Evolutionary conservation across 2,888 invertebrate genomes (phyloP).

Genomic region (Phaedon cochleariae): DNA sequence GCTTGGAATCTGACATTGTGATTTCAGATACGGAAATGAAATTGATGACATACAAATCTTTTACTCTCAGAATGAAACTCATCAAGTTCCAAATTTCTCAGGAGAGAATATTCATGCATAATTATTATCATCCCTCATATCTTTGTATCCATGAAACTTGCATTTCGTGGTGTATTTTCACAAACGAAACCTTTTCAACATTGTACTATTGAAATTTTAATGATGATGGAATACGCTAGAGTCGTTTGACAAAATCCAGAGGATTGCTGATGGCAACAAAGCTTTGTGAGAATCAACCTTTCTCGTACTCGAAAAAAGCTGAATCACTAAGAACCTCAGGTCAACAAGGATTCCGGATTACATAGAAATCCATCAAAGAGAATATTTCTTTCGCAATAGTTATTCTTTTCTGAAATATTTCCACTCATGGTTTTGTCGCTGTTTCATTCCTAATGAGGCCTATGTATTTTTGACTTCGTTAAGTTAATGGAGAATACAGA

Average conservation of each 20-base stretch:
- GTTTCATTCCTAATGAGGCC: background rate
- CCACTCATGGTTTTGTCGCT: background rate
- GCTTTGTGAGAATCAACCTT: background rate
- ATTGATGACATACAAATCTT: too few relatives aligned
- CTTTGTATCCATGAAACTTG: too few relatives aligned
- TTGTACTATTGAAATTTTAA: background rate
- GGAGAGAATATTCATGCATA: too few relatives aligned
- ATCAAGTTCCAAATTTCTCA: too few relatives aligned
- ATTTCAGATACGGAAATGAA: too few relatives aligned
- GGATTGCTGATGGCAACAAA: background rate
- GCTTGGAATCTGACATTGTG: too few relatives aligned
- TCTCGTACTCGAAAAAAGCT: background rate
- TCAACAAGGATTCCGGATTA: background rate
- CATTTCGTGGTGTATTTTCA: too few relatives aligned
- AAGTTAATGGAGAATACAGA: background rate
- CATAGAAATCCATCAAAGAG: background rate
- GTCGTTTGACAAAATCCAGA: background rate
- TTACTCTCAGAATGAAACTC: too few relatives aligned
- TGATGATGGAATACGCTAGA: background rate
- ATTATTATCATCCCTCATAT: too few relatives aligned
- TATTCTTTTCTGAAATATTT: background rate
- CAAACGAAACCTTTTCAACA: too few relatives aligned
- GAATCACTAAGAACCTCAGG: background rate
- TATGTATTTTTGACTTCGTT: background rate
- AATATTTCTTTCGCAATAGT: background rate